Conservation (phyloP, 2,888 invertebrate genomes). For the Oligia latruncula region DNA sequence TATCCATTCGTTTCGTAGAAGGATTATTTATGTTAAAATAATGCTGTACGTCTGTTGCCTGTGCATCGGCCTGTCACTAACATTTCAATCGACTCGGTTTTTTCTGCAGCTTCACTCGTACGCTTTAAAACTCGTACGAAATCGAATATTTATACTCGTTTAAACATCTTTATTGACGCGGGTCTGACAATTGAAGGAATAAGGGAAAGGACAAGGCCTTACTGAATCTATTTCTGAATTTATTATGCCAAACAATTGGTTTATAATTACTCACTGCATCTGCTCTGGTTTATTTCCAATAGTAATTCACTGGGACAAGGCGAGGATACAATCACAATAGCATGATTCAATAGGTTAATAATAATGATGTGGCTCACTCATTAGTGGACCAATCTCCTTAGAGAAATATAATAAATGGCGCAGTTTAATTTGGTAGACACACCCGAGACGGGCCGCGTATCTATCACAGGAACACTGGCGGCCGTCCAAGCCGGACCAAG, state of each 20-base stretch:
- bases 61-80: conserved; percentile 89
- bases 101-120: conserved; percentile 83
- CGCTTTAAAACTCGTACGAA: conserved; percentile 77
- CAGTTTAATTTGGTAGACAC: conserved; percentile 90
- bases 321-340: conserved; percentile 58
- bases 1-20: conserved; percentile 88
- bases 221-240: conserved; percentile 70
- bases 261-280: conserved; percentile 42
- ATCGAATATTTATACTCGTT: conserved; percentile 88
- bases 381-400: conserved; percentile 84
- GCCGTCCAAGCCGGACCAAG: conserved; percentile 86
- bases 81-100: conserved; percentile 88
- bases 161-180: conserved; percentile 89
- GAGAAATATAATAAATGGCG: conserved; percentile 88
- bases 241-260: conserved; percentile 38
- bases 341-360: conserved; percentile 64
- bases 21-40: conserved; percentile 90
- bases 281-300: conserved; percentile 42
- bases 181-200: conserved; percentile 82
- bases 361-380: conserved; percentile 79
- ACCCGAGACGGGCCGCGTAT: conserved; percentile 86
- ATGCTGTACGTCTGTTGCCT: conserved; percentile 87
- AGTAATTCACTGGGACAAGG: conserved; percentile 51
- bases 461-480: conserved; percentile 87
- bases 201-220: conserved; percentile 77